Conservation (phyloP, 2,888 invertebrate genomes). For the Pollenia angustigena region DNA sequence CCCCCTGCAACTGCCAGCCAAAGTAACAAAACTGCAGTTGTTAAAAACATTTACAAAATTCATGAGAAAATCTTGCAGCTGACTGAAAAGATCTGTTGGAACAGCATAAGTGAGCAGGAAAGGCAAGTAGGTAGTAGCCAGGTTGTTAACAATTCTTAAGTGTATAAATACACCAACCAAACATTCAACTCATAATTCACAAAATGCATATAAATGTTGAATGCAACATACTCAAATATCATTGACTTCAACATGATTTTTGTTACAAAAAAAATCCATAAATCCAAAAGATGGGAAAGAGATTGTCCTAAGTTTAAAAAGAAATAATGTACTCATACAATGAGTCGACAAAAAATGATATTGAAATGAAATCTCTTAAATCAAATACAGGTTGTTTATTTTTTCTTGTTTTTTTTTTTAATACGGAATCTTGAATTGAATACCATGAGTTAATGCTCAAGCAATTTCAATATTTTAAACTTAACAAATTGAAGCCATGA, state of each 20-base stretch:
- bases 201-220: conserved; percentile 11
- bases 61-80: conserved; percentile 60
- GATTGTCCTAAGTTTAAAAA: conserved; percentile 65
- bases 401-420: conserved; percentile 2
- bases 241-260: conserved; percentile 65
- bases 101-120: neutral
- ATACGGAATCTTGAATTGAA: neutral
- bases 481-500: conserved; percentile 37
- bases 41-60: conserved; percentile 38
- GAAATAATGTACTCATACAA: neutral
- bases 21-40: conserved; percentile 31
- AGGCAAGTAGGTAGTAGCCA: conserved; percentile 63
- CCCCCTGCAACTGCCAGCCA: conserved; percentile 20
- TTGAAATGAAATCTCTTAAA: conserved; percentile 39
- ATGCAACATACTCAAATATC: conserved; percentile 57
- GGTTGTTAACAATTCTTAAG: conserved; percentile 58
- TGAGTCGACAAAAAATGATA: conserved; percentile 56
- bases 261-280: conserved; percentile 24
- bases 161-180: conserved; percentile 41
- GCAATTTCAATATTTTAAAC: conserved; percentile 27
- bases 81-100: conserved; percentile 25
- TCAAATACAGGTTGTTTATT: conserved; percentile 39
- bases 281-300: conserved; percentile 57
- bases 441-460: conserved; percentile 45
- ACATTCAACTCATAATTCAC: conserved; percentile 7